Base-by-base conservation (phyloP, 2,888 invertebrate genomes). In the Watsonalla binaria region DNA sequence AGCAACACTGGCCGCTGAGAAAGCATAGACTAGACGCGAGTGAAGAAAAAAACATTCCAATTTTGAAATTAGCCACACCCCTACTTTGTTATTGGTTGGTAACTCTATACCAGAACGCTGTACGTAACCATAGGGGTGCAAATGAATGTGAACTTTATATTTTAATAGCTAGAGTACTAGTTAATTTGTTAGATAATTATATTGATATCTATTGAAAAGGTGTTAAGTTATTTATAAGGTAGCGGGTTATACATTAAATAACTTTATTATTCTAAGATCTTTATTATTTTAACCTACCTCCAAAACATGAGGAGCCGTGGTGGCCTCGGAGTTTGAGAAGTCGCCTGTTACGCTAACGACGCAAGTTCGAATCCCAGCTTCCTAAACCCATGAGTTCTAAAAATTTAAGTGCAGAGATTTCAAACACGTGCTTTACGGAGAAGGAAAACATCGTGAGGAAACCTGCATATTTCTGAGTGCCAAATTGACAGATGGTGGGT, bases 1-100 rank as follows among this genome's bases (percentile, higher is more conserved):
- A 59, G 59, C 62, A 68, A 71, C 65, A 75, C 80, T 80, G 78
- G 67, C 65, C 64, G 68, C 66, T 78, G 78, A 80, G 72, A 76
- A 80, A 76, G 68, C 74, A 68, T 69, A 65, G 65, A 58, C 55
- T 59, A 62, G 65, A 63, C 60, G 62, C 63, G 62, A 64, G 59
- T 70, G 70, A 77, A 79, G 75, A 80, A 84, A 86, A 85, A 86
- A 84, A 74, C 82, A 80, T 82, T 84, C 82, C 80, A 76, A 84
- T 81, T 88, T 86, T 80, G 78, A 84, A 83, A 84, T 84, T 82
- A 83, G 86, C 86, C 82, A 78, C 89, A 77, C 89, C 89, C 82
- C 81, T 77, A 66, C 73, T 76, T 74, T 80, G 83, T 85, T 87
- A 89, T 89, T 89, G 89, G 89, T 74, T 73, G 75, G 57, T 60